phyloP scores from a whole-genome alignment of 2,113 vertebrate genomes.

The Ovibos moschatus region DNA sequence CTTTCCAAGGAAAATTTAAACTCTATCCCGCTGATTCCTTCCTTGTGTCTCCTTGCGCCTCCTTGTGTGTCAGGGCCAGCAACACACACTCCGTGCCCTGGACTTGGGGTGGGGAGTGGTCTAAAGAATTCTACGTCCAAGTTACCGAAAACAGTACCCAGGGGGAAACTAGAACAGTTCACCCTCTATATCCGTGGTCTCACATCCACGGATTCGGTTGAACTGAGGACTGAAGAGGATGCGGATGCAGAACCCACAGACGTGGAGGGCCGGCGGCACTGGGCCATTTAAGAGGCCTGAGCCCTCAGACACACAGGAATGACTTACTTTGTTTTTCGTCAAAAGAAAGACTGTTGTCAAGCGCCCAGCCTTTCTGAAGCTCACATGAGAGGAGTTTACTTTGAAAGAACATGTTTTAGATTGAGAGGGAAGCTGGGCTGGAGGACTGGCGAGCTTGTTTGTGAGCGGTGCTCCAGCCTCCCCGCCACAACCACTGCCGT shows the following conservation, averaged over 20 bases:
- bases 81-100: not conserved
- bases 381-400: conserved; percentile 61
- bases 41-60: not conserved
- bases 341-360: conserved; percentile 14
- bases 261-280: not conserved
- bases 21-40: not conserved
- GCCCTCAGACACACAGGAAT: not conserved
- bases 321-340: not conserved
- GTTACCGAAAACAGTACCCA: not conserved
- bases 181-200: not conserved
- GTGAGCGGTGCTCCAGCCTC: not conserved
- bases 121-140: not conserved
- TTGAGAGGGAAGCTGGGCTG: conserved; percentile 55
- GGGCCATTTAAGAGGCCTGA: not conserved
- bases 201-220: not conserved
- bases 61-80: not conserved
- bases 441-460: conserved; percentile 26
- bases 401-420: conserved; percentile 50
- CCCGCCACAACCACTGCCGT: fast-evolving
- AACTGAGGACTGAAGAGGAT: not conserved
- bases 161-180: not conserved
- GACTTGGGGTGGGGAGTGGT: not conserved
- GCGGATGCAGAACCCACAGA: not conserved
- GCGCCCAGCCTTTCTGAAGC: conserved; percentile 38
- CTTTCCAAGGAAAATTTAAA: not conserved